These are phyloP conservation scores for Mallateleia sp. DNA, from an alignment of 2,888 invertebrate species.

Conservation along the genomic window DNA sequence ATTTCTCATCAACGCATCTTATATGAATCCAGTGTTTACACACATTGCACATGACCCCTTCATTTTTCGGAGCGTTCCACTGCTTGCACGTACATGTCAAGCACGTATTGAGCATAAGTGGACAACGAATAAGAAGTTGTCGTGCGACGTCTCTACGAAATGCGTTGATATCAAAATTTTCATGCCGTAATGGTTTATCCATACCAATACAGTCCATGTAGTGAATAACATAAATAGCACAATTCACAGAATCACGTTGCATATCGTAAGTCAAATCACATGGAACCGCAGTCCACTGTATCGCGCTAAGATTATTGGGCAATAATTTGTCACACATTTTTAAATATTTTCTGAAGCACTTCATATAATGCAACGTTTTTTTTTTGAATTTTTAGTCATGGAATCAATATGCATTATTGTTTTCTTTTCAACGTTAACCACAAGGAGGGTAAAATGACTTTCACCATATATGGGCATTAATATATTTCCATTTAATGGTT, in stretches of 20 bases:
- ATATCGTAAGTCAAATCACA: background rate
- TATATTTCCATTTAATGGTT: background rate
- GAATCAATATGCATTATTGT: background rate
- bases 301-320: background rate
- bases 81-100: background rate
- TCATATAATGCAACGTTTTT: too few relatives aligned
- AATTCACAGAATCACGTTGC: conserved; percentile 3
- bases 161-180: background rate
- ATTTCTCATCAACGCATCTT: background rate
- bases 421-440: background rate
- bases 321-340: background rate
- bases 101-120: background rate
- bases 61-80: too few relatives aligned
- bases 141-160: background rate
- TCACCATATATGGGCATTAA: background rate
- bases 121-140: background rate
- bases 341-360: conserved; percentile 11
- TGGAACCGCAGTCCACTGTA: background rate
- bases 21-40: background rate
- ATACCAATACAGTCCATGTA: conserved; percentile 7
- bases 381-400: too few relatives aligned
- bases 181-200: background rate
- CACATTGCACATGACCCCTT: conserved; percentile 16
- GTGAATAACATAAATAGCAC: conserved; percentile 7
- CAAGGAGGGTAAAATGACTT: background rate